These are phyloP conservation scores for Mellilla xanthometata DNA, from an alignment of 2,888 invertebrate species.

Conservation along the genomic window DNA sequence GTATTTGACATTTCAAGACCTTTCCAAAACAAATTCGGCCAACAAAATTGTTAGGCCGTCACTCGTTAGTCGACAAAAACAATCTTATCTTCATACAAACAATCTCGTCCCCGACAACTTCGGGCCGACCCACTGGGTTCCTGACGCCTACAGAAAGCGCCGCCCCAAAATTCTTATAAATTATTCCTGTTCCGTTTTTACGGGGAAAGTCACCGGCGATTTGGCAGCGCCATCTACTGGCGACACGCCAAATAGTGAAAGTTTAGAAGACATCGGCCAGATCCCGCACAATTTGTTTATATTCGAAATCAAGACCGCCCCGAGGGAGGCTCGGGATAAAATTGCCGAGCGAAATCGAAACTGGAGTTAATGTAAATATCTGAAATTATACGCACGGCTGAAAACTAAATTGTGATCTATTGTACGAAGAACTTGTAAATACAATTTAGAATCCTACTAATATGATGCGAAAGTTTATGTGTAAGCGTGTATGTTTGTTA, in stretches of 20 bases:
- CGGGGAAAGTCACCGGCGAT: constrained; percentile 62
- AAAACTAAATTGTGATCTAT: constrained; percentile 16
- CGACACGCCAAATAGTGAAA: constrained; percentile 71
- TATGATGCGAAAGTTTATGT: no score
- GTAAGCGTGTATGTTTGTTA: no score
- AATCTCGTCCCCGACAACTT: not conserved
- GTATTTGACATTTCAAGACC: no score
- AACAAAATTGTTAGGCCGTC: not conserved
- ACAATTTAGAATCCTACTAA: no score
- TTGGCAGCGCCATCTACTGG: constrained; percentile 55
- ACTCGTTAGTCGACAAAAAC: not conserved
- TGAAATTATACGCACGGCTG: constrained; percentile 51
- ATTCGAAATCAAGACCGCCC: constrained; percentile 43
- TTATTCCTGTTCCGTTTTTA: constrained; percentile 66
- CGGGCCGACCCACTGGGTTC: not conserved
- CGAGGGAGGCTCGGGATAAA: constrained; percentile 50
- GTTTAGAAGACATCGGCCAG: constrained; percentile 71
- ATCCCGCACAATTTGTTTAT: constrained; percentile 63
- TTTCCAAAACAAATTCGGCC: no score
- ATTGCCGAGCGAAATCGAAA: constrained; percentile 61
- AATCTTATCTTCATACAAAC: constrained; percentile 5
- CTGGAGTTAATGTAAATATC: constrained; percentile 63
- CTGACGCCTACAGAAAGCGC: constrained; percentile 28
- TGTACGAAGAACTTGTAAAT: no score
- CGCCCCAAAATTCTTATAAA: constrained; percentile 60